Conservation (phyloP, 1,140 invertebrate genomes). For the Parapsyche elsis region DNA sequence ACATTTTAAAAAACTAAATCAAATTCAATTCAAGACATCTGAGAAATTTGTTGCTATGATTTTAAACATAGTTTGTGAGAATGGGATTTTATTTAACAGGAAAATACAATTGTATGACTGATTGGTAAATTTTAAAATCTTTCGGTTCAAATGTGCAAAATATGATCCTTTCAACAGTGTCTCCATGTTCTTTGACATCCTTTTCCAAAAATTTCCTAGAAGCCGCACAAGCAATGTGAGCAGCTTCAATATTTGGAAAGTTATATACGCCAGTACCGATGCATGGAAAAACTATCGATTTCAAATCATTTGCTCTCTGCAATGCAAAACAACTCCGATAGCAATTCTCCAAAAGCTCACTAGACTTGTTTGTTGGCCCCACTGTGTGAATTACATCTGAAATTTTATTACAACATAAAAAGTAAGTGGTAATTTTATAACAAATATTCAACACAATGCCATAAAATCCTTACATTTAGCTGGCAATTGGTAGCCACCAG, state of each 20-base stretch:
- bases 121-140: constrained; percentile 81
- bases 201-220: constrained; percentile 76
- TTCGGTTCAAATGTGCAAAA: constrained; percentile 82
- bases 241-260: constrained; percentile 81
- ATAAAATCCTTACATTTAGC: constrained; percentile 75
- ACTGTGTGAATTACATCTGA: constrained; percentile 87
- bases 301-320: constrained; percentile 71
- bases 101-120: constrained; percentile 79
- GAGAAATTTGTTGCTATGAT: too few species aligned
- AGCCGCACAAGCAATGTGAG: constrained; percentile 76
- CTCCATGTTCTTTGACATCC: constrained; percentile 60
- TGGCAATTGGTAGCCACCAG: constrained; percentile 81
- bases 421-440: neutral
- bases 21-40: too few species aligned
- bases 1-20: too few species aligned
- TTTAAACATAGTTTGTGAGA: too few species aligned
- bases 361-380: constrained; percentile 80
- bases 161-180: constrained; percentile 78
- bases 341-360: constrained; percentile 73
- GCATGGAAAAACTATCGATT: constrained; percentile 84
- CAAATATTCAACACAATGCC: neutral
- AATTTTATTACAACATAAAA: constrained; percentile 61
- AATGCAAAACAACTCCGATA: constrained; percentile 76
- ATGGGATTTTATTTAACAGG: constrained; percentile 63
- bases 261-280: constrained; percentile 90